phyloP scores from a whole-genome alignment of 2,888 invertebrate species.

The Morinoia aosen region DNA sequence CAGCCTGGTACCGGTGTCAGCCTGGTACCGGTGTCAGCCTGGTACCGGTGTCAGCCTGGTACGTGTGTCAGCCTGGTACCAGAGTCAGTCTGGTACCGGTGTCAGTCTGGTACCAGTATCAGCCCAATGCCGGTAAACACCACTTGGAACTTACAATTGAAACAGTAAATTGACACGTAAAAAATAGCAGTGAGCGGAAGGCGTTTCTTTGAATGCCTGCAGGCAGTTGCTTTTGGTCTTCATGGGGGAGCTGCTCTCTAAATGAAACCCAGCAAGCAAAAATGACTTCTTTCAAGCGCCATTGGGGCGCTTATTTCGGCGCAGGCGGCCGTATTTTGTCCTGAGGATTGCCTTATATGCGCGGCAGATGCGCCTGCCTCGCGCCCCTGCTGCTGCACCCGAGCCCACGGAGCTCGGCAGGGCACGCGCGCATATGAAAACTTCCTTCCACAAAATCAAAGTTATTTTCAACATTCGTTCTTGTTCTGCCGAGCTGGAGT shows the following conservation, averaged over 20 bases:
- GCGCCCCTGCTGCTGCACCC: not conserved
- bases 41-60: too few relatives aligned
- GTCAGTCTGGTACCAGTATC: not conserved
- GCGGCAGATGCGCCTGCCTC: not conserved
- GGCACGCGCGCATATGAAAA: not conserved
- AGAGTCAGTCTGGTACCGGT: not conserved
- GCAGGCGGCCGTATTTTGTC: not conserved
- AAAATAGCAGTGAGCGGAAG: not conserved
- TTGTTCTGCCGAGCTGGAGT: not conserved
- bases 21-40: too few relatives aligned
- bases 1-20: too few relatives aligned
- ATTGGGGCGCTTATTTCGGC: not conserved
- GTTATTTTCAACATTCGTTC: not conserved
- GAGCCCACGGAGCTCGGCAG: not conserved
- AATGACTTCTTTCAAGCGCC: slow-evolving; percentile 1
- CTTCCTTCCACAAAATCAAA: not conserved
- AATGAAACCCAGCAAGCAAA: not conserved
- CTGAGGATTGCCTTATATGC: not conserved
- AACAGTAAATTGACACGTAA: not conserved
- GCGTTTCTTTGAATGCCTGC: not conserved
- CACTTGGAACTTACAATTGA: not conserved
- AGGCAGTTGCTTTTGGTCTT: slow-evolving; percentile 1
- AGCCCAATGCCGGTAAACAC: not conserved
- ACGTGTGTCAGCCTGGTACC: too few relatives aligned
- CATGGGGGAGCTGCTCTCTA: not conserved